Percentiles rank a stretch among this genome's conserved stretches.
Evolutionary conservation across 2,113 vertebrate species (phyloP).

Genomic region (Condylura cristata): DNA sequence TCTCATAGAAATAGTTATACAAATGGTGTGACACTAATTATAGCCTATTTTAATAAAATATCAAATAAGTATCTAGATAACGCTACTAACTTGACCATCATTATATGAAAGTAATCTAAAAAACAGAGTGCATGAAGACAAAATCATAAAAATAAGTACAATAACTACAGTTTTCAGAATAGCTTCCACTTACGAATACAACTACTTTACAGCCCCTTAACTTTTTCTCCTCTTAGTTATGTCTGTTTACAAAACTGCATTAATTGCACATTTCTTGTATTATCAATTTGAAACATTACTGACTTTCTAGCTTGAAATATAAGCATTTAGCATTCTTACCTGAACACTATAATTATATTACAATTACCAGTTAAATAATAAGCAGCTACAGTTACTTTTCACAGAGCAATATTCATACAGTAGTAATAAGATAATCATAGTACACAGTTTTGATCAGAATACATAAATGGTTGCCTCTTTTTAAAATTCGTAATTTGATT

Average conservation of each 20-base stretch:
- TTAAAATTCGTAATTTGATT: background rate
- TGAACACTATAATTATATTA: background rate
- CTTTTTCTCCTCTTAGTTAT: background rate
- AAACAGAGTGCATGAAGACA: background rate
- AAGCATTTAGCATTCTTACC: background rate
- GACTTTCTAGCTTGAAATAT: background rate
- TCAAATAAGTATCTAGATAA: background rate
- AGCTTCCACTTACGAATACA: background rate
- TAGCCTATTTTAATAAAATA: background rate
- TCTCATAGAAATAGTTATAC: background rate
- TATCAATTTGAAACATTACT: conserved; percentile 18
- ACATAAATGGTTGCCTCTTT: background rate
- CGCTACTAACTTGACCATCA: background rate
- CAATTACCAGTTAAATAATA: conserved; percentile 23
- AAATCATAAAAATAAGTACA: background rate
- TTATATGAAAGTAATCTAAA: background rate
- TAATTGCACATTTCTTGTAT: background rate
- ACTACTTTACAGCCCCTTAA: background rate
- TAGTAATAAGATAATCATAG: background rate
- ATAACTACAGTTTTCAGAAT: background rate
- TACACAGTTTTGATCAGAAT: background rate
- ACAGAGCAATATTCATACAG: background rate
- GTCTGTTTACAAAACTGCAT: background rate
- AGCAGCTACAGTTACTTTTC: background rate
- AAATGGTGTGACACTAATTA: background rate